Percentiles rank a stretch among this genome's conserved stretches.
phyloP scores from a whole-genome alignment of 2,888 invertebrate species.

The Periphyllus acericola region DNA sequence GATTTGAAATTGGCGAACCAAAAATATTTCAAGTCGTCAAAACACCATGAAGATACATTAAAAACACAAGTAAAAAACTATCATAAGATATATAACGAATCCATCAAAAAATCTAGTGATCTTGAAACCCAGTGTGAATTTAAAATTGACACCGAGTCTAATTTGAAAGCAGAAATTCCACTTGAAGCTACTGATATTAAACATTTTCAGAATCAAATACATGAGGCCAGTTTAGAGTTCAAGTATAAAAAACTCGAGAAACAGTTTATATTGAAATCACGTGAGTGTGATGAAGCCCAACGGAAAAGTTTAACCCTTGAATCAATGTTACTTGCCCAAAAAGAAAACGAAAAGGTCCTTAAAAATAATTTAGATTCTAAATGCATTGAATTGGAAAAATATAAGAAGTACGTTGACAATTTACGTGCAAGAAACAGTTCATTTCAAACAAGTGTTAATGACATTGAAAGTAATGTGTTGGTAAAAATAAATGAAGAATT shows the following conservation, averaged over 20 bases:
- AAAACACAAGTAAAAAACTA: constrained; percentile 25
- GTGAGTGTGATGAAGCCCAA: constrained; percentile 30
- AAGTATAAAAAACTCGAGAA: constrained; percentile 48
- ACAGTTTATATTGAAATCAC: constrained; percentile 29
- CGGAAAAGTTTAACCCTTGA: constrained; percentile 11
- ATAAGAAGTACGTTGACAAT: constrained; percentile 45
- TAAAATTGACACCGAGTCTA: constrained; percentile 12
- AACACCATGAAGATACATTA: constrained; percentile 11
- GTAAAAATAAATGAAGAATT: constrained; percentile 45
- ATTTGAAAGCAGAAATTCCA: constrained; percentile 37
- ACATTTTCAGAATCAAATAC: constrained; percentile 36
- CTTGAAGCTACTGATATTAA: constrained; percentile 22
- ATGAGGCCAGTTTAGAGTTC: constrained; percentile 35
- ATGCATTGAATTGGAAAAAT: constrained; percentile 24
- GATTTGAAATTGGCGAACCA: constrained; percentile 22
- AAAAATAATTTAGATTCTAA: constrained; percentile 30
- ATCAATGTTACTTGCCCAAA: not conserved
- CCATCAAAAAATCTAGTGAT: constrained; percentile 2
- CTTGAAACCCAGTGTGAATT: constrained; percentile 17
- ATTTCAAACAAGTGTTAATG: constrained; percentile 44
- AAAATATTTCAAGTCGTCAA: constrained; percentile 5
- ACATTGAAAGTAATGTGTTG: constrained; percentile 55
- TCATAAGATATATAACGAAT: constrained; percentile 27
- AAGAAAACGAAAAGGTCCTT: constrained; percentile 40
- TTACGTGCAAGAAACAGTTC: constrained; percentile 47